Conservation (phyloP, 2,113 vertebrate genomes). For the Buteo buteo region DNA sequence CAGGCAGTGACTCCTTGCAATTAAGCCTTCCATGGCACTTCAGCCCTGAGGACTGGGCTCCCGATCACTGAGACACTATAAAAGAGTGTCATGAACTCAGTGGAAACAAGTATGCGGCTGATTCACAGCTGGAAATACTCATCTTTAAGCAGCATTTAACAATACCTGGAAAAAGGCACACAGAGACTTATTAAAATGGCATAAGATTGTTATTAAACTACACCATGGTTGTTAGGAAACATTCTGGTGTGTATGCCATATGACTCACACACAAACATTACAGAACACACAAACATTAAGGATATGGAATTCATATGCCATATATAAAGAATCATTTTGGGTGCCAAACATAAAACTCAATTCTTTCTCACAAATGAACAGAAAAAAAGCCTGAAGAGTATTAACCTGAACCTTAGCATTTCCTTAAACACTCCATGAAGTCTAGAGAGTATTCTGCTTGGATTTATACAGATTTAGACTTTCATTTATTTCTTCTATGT, state of each 20-base stretch:
- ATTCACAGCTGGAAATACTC: neutral
- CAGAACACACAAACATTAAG: neutral
- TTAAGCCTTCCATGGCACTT: neutral
- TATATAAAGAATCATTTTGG: neutral
- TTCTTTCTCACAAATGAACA: neutral
- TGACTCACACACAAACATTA: constrained; percentile 37
- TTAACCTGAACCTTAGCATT: neutral
- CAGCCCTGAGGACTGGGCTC: neutral
- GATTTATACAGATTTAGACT: neutral
- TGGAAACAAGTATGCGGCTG: neutral
- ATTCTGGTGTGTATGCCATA: neutral
- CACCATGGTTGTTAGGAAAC: constrained; percentile 7
- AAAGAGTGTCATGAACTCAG: neutral
- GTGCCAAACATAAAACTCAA: neutral
- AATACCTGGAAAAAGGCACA: constrained; percentile 29
- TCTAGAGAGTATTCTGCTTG: neutral
- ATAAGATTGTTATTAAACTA: neutral
- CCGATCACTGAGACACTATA: neutral
- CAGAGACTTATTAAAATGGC: neutral
- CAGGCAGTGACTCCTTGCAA: neutral
- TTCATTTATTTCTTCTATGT: neutral
- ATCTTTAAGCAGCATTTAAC: neutral
- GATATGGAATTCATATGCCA: neutral
- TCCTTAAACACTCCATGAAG: neutral
- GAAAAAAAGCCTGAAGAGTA: neutral